phyloP scores from a whole-genome alignment of 2,888 invertebrate genomes.

The Imbricaverruca yamaguchii region DNA sequence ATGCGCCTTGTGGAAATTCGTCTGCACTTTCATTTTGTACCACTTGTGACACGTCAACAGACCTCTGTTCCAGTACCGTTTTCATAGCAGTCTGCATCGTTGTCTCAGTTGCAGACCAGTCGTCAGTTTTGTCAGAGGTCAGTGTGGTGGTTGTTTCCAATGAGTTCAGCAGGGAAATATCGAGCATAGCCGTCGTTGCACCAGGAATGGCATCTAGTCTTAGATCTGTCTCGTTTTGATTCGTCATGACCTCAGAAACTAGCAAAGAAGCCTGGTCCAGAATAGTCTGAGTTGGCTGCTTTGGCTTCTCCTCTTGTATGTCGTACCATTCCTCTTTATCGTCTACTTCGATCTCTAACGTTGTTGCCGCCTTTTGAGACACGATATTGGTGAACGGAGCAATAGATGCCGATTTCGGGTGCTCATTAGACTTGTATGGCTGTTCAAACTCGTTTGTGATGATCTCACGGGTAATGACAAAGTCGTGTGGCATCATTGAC shows the following conservation, averaged over 20 bases:
- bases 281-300: background rate
- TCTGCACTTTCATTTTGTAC: background rate
- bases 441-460: background rate
- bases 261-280: background rate
- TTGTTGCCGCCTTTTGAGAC: background rate
- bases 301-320: background rate
- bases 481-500: background rate
- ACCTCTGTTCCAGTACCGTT: background rate
- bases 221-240: background rate
- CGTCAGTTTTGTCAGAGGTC: background rate
- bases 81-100: background rate
- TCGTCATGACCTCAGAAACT: background rate
- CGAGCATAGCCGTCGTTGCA: background rate
- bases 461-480: background rate
- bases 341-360: background rate
- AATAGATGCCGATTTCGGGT: background rate
- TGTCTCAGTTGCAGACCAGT: background rate
- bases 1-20: background rate
- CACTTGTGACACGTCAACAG: background rate
- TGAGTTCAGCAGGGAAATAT: background rate
- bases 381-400: background rate
- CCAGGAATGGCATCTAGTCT: background rate
- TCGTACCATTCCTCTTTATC: conserved; percentile 12
- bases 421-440: background rate
- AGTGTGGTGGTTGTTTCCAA: background rate